Conservation (phyloP, 2,797 vertebrate genomes). For the Coracias cyanogaster region DNA sequence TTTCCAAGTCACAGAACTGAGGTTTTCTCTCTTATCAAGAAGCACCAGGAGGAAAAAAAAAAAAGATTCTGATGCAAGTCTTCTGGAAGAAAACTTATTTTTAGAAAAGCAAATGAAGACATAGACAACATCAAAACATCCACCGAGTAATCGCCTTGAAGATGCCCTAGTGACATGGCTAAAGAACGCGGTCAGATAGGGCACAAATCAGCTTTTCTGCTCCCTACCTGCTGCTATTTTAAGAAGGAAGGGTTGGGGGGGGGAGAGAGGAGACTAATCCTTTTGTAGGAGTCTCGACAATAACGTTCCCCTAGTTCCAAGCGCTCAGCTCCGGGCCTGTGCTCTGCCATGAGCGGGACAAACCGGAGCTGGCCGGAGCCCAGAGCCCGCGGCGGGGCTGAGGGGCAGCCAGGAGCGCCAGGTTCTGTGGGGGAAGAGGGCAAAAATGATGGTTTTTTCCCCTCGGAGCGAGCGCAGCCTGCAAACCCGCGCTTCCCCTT, state of each 20-base stretch:
- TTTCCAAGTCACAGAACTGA: background rate
- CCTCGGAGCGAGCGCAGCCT: background rate
- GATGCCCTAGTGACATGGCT: slow-evolving; percentile 22
- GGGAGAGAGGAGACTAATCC: background rate
- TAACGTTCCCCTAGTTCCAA: background rate
- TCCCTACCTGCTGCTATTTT: slow-evolving; percentile 43
- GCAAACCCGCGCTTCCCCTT: background rate
- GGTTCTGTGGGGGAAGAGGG: background rate
- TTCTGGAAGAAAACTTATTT: background rate
- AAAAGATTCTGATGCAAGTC: background rate
- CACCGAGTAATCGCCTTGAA: background rate
- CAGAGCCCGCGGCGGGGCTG: rapidly evolving
- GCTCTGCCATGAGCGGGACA: background rate
- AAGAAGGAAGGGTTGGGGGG: background rate
- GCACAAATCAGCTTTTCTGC: slow-evolving; percentile 64
- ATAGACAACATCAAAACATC: background rate
- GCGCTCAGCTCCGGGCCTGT: rapidly evolving
- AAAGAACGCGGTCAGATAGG: background rate
- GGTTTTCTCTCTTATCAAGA: background rate
- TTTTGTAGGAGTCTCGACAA: background rate
- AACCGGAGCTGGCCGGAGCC: background rate
- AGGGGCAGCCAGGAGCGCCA: background rate
- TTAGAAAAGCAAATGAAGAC: background rate
- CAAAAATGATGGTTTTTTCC: rapidly evolving
- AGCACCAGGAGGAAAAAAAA: background rate